A percentile compares a stretch with the other conserved stretches of the same genome.
Evolutionary conservation across 2,113 vertebrate species (phyloP).

Genomic region (Gymnorhina tibicen): DNA sequence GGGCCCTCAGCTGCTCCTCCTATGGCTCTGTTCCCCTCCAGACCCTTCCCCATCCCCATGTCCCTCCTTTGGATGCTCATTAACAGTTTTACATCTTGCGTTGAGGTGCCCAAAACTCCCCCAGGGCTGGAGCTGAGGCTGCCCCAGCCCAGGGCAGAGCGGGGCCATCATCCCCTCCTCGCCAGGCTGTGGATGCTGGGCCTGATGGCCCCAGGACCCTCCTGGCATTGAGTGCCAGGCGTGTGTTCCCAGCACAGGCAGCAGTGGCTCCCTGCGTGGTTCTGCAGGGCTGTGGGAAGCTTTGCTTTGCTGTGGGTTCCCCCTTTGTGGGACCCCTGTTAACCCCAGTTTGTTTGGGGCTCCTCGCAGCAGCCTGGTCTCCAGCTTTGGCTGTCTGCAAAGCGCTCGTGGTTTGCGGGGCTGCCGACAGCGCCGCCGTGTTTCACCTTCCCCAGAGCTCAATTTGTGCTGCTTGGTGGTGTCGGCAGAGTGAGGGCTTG

Average conservation of each 20-base stretch:
- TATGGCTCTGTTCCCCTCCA: background rate
- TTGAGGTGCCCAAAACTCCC: background rate
- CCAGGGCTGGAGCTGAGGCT: background rate
- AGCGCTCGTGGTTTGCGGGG: background rate
- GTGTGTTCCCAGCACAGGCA: background rate
- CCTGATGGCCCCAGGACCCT: background rate
- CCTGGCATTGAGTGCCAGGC: background rate
- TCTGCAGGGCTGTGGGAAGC: background rate
- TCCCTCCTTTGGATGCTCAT: background rate
- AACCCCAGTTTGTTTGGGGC: background rate
- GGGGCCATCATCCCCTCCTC: background rate
- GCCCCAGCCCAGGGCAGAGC: background rate
- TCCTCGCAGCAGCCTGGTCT: background rate
- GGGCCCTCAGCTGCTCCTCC: background rate
- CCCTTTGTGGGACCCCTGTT: background rate
- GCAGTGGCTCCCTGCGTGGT: background rate
- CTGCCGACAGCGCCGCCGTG: accelerated
- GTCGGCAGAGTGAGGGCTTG: background rate
- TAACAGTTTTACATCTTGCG: accelerated
- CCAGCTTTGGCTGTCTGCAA: background rate
- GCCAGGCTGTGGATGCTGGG: accelerated
- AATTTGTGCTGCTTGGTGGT: background rate
- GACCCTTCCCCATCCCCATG: background rate
- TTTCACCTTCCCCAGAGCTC: background rate
- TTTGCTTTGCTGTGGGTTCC: background rate